Base-by-base conservation (phyloP, 2,113 vertebrate species). In the Terrapene triunguis region DNA sequence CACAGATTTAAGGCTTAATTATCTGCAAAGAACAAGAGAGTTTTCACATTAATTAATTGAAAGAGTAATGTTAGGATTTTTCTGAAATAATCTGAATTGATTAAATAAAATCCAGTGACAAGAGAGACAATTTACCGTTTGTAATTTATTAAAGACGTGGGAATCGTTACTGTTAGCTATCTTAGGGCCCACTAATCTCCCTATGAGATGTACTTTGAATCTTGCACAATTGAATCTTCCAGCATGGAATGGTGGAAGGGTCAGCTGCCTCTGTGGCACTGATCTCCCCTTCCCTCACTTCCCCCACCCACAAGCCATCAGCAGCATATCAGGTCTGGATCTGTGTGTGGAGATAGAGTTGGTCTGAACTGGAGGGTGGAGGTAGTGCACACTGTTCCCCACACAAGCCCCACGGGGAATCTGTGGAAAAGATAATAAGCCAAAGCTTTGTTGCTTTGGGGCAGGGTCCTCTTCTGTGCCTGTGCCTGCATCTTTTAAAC, bases 31-130 rank as follows among this genome's bases (percentile, higher is more conserved):
- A 93, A 87, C 38, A 76, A 44, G 59, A 85, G 35, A 87, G 83
- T 80, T 24, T 90, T 90, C 44, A 51, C 89, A 51, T 69, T 47
- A 89, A 88, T 95, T 95, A 87, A 82, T 86, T 80, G 19, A 21
- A 86, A 92, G 27, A 86, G 90, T 89, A 92, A 85, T 0, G 47
- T 82, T 38, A 35, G 17, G 12, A 1, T 90, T 95, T 62, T 80
- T 76, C 59, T 94, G 51, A 94, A 95, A 93, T 27, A 78, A 42
- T 44, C 19, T 92, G 78, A 84, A 50, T 92, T 95, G 85, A 42
- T 62, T 84, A 48, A 94, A 80, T 62, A 90, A 94, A 94, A 89
- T 29, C 38, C n/a, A 87, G 5, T 87, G 89, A 25, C 13, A 85
- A 35, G 72, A 24, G 74, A 78, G 38, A 47, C 3, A 12, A 79